Conservation (phyloP, 2,888 invertebrate genomes). For the Hesperia comma region DNA sequence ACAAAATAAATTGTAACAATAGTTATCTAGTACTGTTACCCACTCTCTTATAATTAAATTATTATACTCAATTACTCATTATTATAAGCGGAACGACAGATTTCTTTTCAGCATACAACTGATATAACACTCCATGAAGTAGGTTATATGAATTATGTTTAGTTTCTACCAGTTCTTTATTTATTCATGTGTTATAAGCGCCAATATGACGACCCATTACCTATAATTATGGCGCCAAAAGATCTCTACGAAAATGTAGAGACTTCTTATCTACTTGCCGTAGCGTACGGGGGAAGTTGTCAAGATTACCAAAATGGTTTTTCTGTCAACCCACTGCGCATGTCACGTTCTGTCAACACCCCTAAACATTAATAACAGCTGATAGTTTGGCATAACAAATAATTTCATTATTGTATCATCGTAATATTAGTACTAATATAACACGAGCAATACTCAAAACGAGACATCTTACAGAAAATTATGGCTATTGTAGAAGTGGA, state of each 20-base stretch:
- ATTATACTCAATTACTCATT: too few relatives aligned
- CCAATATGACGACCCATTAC: too few relatives aligned
- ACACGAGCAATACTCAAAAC: constrained; percentile 3
- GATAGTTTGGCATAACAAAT: constrained; percentile 37
- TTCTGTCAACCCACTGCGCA: constrained; percentile 23
- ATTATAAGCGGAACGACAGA: too few relatives aligned
- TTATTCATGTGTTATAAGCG: too few relatives aligned
- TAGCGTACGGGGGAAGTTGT: background rate
- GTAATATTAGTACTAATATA: background rate
- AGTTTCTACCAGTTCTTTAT: too few relatives aligned
- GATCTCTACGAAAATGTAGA: background rate
- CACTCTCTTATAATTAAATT: too few relatives aligned
- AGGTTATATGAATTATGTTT: too few relatives aligned
- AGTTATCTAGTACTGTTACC: too few relatives aligned
- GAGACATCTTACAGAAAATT: constrained; percentile 32
- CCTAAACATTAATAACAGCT: constrained; percentile 21
- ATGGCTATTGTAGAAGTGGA: constrained; percentile 63
- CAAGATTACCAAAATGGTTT: background rate
- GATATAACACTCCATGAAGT: too few relatives aligned
- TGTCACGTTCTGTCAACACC: constrained; percentile 14
- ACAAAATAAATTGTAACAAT: too few relatives aligned
- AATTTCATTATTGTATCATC: constrained; percentile 9
- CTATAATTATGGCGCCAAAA: too few relatives aligned
- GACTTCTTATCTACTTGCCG: background rate
- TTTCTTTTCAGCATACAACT: too few relatives aligned